A percentile compares a stretch with the other conserved stretches of the same genome.
These are phyloP conservation scores for Sturnus vulgaris DNA, from an alignment of 2,113 vertebrate genomes.

Conservation along the genomic window DNA sequence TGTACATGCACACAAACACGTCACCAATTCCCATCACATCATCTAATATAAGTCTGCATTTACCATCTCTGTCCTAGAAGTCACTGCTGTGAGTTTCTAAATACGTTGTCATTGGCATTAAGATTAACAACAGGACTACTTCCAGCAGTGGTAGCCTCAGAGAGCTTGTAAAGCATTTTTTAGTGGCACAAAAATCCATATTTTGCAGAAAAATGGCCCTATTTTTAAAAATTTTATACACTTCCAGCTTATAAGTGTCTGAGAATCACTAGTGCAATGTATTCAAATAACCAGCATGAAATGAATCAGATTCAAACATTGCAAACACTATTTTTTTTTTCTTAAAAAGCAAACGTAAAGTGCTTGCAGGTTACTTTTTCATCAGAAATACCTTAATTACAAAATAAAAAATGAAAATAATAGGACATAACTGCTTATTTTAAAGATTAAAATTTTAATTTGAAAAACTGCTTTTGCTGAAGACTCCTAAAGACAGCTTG, in stretches of 20 bases:
- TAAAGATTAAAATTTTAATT: not conserved
- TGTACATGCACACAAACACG: not conserved
- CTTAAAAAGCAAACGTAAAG: slow-evolving; percentile 30
- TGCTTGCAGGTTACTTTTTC: not conserved
- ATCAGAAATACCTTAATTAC: not conserved
- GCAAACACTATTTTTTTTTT: not conserved
- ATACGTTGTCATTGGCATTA: not conserved
- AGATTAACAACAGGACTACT: slow-evolving; percentile 30
- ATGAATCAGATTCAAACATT: not conserved
- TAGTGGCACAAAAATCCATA: slow-evolving; percentile 51
- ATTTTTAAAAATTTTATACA: not conserved
- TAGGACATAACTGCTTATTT: not conserved
- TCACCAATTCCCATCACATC: not conserved
- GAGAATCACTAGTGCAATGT: not conserved
- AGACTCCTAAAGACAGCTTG: not conserved
- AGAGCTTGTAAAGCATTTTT: slow-evolving; percentile 38
- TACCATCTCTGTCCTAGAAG: not conserved
- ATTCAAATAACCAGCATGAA: not conserved
- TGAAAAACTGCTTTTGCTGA: not conserved
- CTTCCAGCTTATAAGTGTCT: not conserved
- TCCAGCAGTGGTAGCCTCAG: not conserved
- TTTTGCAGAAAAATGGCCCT: slow-evolving; percentile 46
- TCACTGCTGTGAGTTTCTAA: not conserved
- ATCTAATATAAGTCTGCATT: not conserved
- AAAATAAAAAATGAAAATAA: not conserved